Base-by-base conservation (phyloP, 2,888 invertebrate species). In the Philaethria dido region DNA sequence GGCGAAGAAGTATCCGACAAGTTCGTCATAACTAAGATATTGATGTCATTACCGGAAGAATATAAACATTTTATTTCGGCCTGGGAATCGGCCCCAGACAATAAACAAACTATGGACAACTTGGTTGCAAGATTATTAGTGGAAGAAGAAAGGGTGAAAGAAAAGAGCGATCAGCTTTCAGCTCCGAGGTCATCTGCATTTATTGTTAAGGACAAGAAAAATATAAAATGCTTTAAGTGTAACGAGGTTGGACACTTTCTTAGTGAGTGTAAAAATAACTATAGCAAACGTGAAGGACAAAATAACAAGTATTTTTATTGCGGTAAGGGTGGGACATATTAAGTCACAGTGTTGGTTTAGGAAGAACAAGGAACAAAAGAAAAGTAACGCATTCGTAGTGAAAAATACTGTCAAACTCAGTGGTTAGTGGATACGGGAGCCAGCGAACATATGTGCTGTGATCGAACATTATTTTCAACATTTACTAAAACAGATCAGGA, bases 11-110 rank as follows among this genome's bases (percentile, higher is more conserved):
- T 78, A 0, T 72, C 75, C 0, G 73, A 79, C 2, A 78, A 76
- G 22, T 72, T 80, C n/a, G 62, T 75, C 0, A 76, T 82, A 14
- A 80, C 80, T 0, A 80, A 80, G 71, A 71, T 80, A 0, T 64
- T 80, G 36, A 78, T 80, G 74, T 75, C 75, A 0, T 64, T 80
- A 16, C 80, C 80, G n/a, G 78, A 79, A 0, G 29, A 71, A 4
- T 80, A 77, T 44, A 79, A 76, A 57, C 79, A 84, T 73, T 85
- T 83, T 66, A 66, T 81, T 0, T 80, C 80, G 0, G 82, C 78
- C 0, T 79, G 78, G 77, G 76, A 77, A 59, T 77, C 77, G 0
- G 75, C 73, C 0, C 73, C 75, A 0, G 77, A 75, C 2, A 62
- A 72, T 0, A 74, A 73, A 50, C 74, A 75, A 59, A 77, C 73